Percentiles rank a stretch among this genome's conserved stretches.
Evolutionary conservation across 1,140 invertebrate genomes (phyloP).

Genomic region (Rhagoletis zephyria): DNA sequence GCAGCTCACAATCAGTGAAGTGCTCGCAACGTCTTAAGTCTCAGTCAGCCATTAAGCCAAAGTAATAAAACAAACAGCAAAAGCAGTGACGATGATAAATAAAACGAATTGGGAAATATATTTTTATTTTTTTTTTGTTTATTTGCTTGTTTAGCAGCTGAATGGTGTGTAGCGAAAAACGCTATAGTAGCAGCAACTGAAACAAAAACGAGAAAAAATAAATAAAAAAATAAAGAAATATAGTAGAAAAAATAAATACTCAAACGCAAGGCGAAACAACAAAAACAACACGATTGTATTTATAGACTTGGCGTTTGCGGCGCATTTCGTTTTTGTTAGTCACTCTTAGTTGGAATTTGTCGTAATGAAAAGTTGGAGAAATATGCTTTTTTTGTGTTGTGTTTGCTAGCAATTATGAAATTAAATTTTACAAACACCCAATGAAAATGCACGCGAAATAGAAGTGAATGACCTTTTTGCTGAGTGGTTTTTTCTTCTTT

Average conservation of each 20-base stretch:
- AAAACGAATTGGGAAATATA: slow-evolving; percentile 32
- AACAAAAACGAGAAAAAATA: background rate
- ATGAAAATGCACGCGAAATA: background rate
- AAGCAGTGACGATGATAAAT: background rate
- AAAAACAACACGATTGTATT: background rate
- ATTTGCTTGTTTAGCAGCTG: background rate
- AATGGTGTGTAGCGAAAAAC: background rate
- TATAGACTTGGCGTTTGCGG: background rate
- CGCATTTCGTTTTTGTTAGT: too few relatives aligned
- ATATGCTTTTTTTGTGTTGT: background rate
- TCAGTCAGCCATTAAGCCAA: slow-evolving; percentile 34
- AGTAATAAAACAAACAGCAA: slow-evolving; percentile 1
- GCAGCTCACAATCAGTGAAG: background rate
- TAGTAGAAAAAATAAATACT: background rate
- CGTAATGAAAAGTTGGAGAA: background rate
- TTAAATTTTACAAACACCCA: background rate
- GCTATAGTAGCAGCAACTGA: background rate
- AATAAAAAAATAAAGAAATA: background rate
- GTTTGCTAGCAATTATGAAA: background rate
- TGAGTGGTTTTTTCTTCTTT: too few relatives aligned
- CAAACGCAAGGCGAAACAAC: background rate
- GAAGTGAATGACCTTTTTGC: background rate
- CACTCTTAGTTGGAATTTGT: background rate
- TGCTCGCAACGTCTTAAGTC: background rate
- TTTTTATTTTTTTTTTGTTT: background rate